Evolutionary conservation across 1,140 invertebrate species (phyloP).

Genomic region (Vanessa atalanta): DNA sequence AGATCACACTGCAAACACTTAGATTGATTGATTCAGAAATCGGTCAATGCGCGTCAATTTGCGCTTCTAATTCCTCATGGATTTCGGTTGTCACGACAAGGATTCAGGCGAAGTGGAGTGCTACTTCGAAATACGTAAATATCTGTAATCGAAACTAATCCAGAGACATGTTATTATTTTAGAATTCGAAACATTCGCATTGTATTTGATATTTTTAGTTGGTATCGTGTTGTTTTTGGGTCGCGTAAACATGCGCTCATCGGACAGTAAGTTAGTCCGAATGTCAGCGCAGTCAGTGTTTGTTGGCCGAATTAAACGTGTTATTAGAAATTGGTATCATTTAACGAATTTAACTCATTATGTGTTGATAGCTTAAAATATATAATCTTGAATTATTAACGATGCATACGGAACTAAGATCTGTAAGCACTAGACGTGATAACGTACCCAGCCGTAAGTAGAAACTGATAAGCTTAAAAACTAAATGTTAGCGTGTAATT

Average conservation of each 20-base stretch:
- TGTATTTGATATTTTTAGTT: conserved; percentile 80
- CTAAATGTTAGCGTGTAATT: conserved; percentile 16
- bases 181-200: conserved; percentile 64
- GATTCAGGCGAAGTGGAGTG: conserved; percentile 80
- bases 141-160: conserved; percentile 63
- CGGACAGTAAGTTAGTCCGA: conserved; percentile 73
- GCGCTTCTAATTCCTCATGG: conserved; percentile 61
- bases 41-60: conserved; percentile 55
- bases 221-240: conserved; percentile 76
- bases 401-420: conserved; percentile 68
- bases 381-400: neutral
- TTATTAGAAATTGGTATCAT: conserved; percentile 51
- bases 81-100: conserved; percentile 79
- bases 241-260: conserved; percentile 73
- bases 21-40: conserved; percentile 52
- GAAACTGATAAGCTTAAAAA: conserved; percentile 39
- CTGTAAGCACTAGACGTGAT: conserved; percentile 68
- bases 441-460: conserved; percentile 75
- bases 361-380: neutral
- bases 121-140: conserved; percentile 81
- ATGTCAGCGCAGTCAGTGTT: conserved; percentile 66
- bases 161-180: conserved; percentile 56
- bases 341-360: neutral
- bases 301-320: conserved; percentile 63
- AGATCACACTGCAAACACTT: conserved; percentile 60